Evolutionary conservation across 2,888 invertebrate genomes (phyloP), one percentile per base, ranked within the genome.

Genomic region (Sphecodes monilicornis): DNA sequence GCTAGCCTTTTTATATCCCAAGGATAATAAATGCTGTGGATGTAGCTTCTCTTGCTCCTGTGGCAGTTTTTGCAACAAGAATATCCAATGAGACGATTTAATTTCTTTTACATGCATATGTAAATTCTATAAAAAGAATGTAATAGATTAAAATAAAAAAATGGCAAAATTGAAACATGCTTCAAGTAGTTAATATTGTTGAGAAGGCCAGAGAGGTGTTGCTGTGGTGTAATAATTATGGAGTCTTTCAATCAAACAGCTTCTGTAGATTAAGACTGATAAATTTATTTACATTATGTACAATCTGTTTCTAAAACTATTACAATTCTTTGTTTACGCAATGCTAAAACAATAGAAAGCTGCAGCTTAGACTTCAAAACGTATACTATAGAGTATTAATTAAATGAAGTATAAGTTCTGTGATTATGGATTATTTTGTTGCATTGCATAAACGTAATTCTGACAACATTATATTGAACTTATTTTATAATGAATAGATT

Each of bases 1-100:
- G 91, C 91, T 96, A 76, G 95, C 96, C 54, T 95, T 95, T 89
- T 92, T 96, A 84, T 95, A 95, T 91, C 80, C 87, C 70, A 71
- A 74, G 39, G 50, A 75, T 68, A n/a, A 85, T 36, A 11, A 89
- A 75, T 78, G 86, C n/a, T 90, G 89, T 75, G 78, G 80, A 18
- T 88, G 86, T 60, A 86, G 76, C 43, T 54, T 71, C 84, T 83
- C 81, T 81, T 83, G 54, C 81, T 72, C 86, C 66, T 89, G 86
- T 74, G 57, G 54, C n/a, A 88, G 54, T 50, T 70, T 64, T 75
- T 88, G 82, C 87, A 76, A 54, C 84, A 74, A 77, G 1, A 29
- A 46, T 41, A 70, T 22, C 3, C 22, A 32, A 64, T 41, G 8
- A 18, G 22, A 76, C 46, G 13, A 75, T 57, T 16, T 22, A 41